These are phyloP conservation scores for Andrena camellia DNA, from an alignment of 2,888 invertebrate genomes.

Conservation along the genomic window DNA sequence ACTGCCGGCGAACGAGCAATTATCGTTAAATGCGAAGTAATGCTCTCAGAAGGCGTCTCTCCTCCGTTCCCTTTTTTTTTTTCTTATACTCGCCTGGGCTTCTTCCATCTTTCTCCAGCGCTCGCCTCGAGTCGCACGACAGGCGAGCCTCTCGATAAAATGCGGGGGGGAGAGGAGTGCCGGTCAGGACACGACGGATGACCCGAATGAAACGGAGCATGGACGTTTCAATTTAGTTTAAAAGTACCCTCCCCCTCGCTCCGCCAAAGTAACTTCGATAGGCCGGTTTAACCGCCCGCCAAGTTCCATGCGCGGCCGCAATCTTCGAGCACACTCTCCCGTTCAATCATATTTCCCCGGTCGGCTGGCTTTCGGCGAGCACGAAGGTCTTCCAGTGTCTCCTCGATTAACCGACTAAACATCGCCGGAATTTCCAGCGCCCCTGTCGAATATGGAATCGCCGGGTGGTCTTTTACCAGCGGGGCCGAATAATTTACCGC, in stretches of 20 bases:
- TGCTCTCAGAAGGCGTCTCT: slow-evolving; percentile 38
- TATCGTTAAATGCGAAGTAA: slow-evolving; percentile 60
- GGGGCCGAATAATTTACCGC: slow-evolving; percentile 25
- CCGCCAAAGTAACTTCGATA: slow-evolving; percentile 32
- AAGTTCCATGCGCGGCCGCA: slow-evolving; percentile 9
- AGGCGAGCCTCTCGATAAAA: slow-evolving; percentile 7
- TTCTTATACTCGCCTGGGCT: background rate
- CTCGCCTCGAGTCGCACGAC: slow-evolving; percentile 4
- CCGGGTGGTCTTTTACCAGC: background rate
- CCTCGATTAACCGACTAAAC: slow-evolving; percentile 30
- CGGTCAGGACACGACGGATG: background rate
- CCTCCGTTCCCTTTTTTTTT: background rate
- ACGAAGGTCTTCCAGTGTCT: slow-evolving; percentile 6
- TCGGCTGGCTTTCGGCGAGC: slow-evolving; percentile 21
- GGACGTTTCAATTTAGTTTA: slow-evolving; percentile 32
- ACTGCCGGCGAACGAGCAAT: slow-evolving; percentile 56
- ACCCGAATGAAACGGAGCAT: slow-evolving; percentile 29
- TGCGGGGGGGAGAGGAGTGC: background rate
- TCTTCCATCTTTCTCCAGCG: background rate
- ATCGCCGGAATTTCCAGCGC: background rate
- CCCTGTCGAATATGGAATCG: background rate
- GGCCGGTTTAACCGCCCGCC: slow-evolving; percentile 34
- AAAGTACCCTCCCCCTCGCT: background rate
- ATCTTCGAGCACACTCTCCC: slow-evolving; percentile 19
- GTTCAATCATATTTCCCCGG: slow-evolving; percentile 40